Base-by-base conservation (phyloP, 2,113 vertebrate species). In the Gasterosteus nipponicus region DNA sequence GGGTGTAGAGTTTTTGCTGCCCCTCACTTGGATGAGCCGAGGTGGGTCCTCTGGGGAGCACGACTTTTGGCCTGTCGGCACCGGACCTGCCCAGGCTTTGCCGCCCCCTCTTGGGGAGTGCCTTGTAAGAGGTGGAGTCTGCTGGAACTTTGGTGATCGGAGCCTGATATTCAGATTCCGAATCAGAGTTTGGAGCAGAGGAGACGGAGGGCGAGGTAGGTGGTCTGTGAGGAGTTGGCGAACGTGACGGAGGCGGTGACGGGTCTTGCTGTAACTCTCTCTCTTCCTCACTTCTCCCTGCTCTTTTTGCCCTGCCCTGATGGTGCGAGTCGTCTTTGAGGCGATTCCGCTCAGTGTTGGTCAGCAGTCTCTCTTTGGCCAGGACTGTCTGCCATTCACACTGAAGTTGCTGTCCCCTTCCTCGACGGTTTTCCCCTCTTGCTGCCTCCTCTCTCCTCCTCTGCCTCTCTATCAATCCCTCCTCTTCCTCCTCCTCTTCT, bases 1-100 rank as follows among this genome's bases (percentile, higher is more conserved):
- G 89, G 1, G 97, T 99, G 92, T 98, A 99, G 92, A 96, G 96
- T 90, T 96, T 94, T 44, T 89, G 96, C 89, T 94, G 94, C 68
- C 92, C 93, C 78, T 96, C 94, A 46, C 89, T 94, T 6, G 90
- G 87, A 77, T 92, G 91, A 87, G 92, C 89, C 72, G 94, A 57
- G 54, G 29, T 42, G n/a, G 84, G 54, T 46, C 33, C 72, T 26
- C 67, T 73, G 4, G 80, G 57, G 22, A 68, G 73, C 57, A 71
- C 75, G 14, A 26, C 78, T 83, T 94, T 94, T 26, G 94, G 93
- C 91, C 88, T 81, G 88, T 69, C 64, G 90, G 93, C 65, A 39
- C 85, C 78, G 73, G 87, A 71, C 77, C 82, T 70, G 85, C 73
- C 79, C 38, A 85, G 66, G 78, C 67, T 84, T 73, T 87, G 91